These are phyloP conservation scores for Phrynosoma platyrhinos DNA, from an alignment of 2,113 vertebrate genomes.

Conservation along the genomic window DNA sequence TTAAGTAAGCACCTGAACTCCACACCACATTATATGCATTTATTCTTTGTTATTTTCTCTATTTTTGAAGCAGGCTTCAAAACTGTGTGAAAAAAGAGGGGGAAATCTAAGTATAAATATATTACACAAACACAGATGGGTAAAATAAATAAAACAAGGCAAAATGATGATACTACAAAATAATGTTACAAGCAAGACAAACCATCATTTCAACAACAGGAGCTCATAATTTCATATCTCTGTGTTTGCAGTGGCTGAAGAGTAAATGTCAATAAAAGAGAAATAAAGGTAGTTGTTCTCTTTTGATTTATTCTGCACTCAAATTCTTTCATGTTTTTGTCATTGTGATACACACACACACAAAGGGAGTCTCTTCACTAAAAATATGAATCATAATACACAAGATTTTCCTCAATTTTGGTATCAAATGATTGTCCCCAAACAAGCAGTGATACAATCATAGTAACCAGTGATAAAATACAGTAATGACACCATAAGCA, in stretches of 20 bases:
- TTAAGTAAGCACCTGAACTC: background rate
- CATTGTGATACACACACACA: background rate
- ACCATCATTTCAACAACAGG: slow-evolving; percentile 7
- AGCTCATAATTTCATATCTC: background rate
- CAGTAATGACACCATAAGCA: background rate
- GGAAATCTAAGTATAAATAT: background rate
- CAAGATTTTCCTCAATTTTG: background rate
- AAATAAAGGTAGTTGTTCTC: background rate
- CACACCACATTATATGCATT: background rate
- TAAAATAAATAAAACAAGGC: background rate
- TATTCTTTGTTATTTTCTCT: background rate
- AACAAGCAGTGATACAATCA: background rate
- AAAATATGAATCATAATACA: background rate
- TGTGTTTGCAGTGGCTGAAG: background rate
- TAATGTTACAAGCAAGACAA: slow-evolving; percentile 8
- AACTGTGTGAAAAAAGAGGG: background rate
- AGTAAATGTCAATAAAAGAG: slow-evolving; percentile 13
- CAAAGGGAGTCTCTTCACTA: background rate
- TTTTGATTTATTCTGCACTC: background rate
- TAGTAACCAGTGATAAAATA: background rate
- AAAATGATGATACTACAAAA: background rate
- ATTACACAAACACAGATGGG: background rate
- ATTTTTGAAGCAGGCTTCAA: background rate
- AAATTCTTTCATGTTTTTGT: background rate
- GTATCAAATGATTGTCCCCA: background rate